Conservation (phyloP, 2,113 vertebrate species). For the Gorilla gorilla region DNA sequence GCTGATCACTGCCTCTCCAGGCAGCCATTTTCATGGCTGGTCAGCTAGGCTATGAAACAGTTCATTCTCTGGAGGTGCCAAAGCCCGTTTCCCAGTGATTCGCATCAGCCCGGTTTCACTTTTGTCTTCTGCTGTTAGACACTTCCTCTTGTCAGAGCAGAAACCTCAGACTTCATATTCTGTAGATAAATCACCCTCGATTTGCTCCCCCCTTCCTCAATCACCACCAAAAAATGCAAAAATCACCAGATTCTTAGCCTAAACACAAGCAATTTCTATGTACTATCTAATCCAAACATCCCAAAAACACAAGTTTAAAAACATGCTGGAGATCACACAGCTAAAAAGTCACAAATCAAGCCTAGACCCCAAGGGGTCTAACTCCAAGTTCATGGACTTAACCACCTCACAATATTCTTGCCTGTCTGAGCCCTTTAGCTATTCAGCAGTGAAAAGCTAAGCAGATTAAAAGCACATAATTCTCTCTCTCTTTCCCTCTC, state of each 20-base stretch:
- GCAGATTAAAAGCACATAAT: slow-evolving; percentile 46
- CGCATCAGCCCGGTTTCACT: background rate
- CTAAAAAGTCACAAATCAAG: background rate
- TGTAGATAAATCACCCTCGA: background rate
- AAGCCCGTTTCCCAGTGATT: background rate
- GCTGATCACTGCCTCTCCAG: background rate
- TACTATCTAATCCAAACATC: background rate
- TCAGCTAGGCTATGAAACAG: background rate
- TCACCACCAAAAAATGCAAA: slow-evolving; percentile 35
- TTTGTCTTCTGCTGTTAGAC: slow-evolving; percentile 16
- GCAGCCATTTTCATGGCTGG: background rate
- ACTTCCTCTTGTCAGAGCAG: slow-evolving; percentile 7
- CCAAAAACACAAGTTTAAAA: slow-evolving; percentile 18
- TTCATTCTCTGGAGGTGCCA: background rate
- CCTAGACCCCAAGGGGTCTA: background rate
- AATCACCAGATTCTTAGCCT: slow-evolving; percentile 15
- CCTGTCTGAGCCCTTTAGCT: slow-evolving; percentile 18
- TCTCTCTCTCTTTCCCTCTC: background rate
- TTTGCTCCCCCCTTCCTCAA: background rate
- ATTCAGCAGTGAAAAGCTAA: slow-evolving; percentile 19
- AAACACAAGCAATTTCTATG: background rate
- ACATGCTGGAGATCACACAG: background rate
- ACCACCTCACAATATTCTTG: background rate
- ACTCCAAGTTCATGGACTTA: slow-evolving; percentile 15
- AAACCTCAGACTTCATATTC: slow-evolving; percentile 14